A percentile compares a stretch with the other conserved stretches of the same genome.
phyloP scores from a whole-genome alignment of 2,888 invertebrate species.

The Acheta domesticus region DNA sequence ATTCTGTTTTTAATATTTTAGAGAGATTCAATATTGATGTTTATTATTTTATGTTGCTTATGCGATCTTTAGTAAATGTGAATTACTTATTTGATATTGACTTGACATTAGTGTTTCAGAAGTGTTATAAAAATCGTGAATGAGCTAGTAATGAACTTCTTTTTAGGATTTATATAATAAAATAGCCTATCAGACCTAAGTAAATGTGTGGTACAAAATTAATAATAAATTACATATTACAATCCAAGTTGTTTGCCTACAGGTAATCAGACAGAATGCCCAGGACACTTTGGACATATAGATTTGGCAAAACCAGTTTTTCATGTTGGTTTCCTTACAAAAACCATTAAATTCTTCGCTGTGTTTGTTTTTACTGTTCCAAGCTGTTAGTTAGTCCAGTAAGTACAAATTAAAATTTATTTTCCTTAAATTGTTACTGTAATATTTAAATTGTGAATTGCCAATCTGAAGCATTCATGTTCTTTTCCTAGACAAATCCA shows the following conservation, averaged over 20 bases:
- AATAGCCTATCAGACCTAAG: no score
- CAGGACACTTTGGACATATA: conserved; percentile 98
- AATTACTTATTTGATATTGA: no score
- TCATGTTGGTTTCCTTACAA: conserved; percentile 96
- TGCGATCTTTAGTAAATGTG: no score
- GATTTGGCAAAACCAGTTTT: conserved; percentile 98
- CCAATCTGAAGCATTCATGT: not conserved
- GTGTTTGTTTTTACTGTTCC: conserved; percentile 98
- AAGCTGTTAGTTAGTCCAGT: conserved; percentile 92
- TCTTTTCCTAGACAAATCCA: conserved; percentile 65
- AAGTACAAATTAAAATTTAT: conserved; percentile 51
- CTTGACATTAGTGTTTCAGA: no score
- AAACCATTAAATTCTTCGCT: conserved; percentile 94
- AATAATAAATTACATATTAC: no score
- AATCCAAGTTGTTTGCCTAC: conserved; percentile 21
- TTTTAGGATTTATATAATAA: no score
- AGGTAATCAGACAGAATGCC: conserved; percentile 96
- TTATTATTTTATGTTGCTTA: no score
- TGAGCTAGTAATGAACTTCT: no score
- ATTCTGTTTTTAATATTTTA: no score
- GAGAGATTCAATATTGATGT: no score
- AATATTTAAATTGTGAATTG: not conserved
- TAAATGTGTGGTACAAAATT: no score
- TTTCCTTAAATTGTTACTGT: not conserved
- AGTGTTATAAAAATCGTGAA: no score